phyloP scores from a whole-genome alignment of 1,140 invertebrate genomes.

The Drosophila arawakana region DNA sequence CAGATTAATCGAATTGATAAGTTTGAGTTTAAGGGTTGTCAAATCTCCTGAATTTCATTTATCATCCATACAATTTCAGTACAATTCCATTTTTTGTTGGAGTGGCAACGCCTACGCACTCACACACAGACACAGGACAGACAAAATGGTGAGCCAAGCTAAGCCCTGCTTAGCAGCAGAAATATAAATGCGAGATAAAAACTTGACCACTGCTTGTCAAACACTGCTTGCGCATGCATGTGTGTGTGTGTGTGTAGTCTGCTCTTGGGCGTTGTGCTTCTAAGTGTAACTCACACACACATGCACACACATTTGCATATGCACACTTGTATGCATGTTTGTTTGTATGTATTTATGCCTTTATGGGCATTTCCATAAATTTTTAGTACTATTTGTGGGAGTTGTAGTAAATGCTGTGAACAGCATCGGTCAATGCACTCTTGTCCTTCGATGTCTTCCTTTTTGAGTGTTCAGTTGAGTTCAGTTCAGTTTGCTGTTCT shows the following conservation, averaged over 20 bases:
- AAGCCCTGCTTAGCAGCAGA: background rate
- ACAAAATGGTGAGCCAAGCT: constrained; percentile 1
- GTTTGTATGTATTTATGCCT: constrained; percentile 31
- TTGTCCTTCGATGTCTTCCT: constrained; percentile 74
- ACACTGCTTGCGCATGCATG: background rate
- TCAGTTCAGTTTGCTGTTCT: constrained; percentile 14
- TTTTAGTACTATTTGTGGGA: constrained; percentile 16
- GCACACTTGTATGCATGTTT: background rate
- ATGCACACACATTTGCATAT: background rate
- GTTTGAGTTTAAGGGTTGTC: background rate
- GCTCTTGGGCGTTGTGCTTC: background rate
- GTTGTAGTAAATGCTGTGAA: constrained; percentile 8
- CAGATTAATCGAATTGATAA: constrained; percentile 2
- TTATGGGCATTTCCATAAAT: constrained; percentile 37
- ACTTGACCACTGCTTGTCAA: constrained; percentile 1
- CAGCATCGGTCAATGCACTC: constrained; percentile 43
- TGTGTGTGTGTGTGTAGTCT: background rate
- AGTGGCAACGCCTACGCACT: background rate
- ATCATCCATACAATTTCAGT: background rate
- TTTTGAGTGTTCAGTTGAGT: constrained; percentile 52
- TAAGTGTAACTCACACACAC: background rate
- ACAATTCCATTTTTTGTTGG: background rate
- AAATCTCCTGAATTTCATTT: background rate
- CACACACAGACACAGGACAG: background rate
- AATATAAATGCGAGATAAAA: constrained; percentile 3